Base-by-base conservation (phyloP, 2,113 vertebrate species). In the Isichthys henryi region DNA sequence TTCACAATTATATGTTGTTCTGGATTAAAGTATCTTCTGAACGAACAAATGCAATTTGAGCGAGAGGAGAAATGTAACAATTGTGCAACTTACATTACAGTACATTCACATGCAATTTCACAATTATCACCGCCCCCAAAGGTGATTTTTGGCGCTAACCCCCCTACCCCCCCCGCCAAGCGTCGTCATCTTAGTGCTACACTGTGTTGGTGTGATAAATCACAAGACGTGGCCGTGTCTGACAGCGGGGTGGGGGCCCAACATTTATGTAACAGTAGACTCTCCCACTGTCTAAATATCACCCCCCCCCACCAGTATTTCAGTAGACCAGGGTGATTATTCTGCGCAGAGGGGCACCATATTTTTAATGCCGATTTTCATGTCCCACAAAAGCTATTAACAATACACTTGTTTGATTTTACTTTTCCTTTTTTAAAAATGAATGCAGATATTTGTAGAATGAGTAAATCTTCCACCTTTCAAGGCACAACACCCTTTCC, bases 261-360 rank as follows among this genome's bases (percentile, higher is more conserved):
- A 35, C 74, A 88, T 82, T 89, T 89, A 89, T n/a, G 49, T 49
- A 39, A 31, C 39, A 2, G 1, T 9, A 43, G 70, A 89, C 70
- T 89, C 74, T 82, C 49, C 88, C 35, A 9, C 74, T n/a, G 49
- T 56, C 31, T 89, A 83, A 43, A 83, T 89, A 80, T 89, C 31
- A 45, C n/a, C n/a, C 66, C 52, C 45, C 58, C 46, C 15, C 21
- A 2, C 23, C 4, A 62, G 4, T 80, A 43, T 43, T 80, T 43
- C 11, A 43, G 74, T 4, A 43, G 3, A 11, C 74, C 17, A 31
- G n/a, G n/a, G 10, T 77, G 27, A 80, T 9, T 62, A 62, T 62
- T 23, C 21, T 23, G 21, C 8, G 5, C 0, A 1, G 56, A 62
- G 56, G 2, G 23, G 23, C 58, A 27, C 58, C 23, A 27, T 62